phyloP scores from a whole-genome alignment of 2,797 vertebrate genomes.

The Carcharodon carcharias region DNA sequence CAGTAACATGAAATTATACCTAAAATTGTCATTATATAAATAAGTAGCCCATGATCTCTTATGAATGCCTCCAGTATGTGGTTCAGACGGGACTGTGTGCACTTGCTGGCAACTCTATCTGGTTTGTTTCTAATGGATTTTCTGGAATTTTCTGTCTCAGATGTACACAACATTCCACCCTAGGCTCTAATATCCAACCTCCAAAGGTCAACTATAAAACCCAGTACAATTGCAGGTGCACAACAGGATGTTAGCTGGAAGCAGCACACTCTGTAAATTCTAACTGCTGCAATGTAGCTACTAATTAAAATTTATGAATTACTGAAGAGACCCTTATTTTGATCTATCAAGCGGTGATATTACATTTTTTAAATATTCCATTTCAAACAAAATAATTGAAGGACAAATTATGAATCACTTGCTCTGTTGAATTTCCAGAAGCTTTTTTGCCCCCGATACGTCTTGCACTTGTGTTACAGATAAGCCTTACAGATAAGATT shows the following conservation, averaged over 20 bases:
- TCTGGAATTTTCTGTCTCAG: slow-evolving; percentile 52
- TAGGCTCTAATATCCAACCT: slow-evolving; percentile 47
- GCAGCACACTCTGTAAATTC: background rate
- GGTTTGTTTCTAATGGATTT: slow-evolving; percentile 46
- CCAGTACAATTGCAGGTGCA: background rate
- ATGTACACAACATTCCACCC: slow-evolving; percentile 44
- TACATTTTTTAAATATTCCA: background rate
- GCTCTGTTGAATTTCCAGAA: background rate
- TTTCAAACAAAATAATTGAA: background rate
- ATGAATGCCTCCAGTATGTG: slow-evolving; percentile 62
- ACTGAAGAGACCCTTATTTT: background rate
- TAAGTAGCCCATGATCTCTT: slow-evolving; percentile 72
- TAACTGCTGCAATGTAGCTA: background rate
- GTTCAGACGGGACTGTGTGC: slow-evolving; percentile 51
- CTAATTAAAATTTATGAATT: slow-evolving; percentile 9
- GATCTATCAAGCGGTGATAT: background rate
- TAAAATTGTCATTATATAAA: slow-evolving; percentile 74
- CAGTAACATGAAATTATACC: slow-evolving; percentile 73
- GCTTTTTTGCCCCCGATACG: background rate
- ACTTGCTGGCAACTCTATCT: slow-evolving; percentile 28
- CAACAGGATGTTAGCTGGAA: background rate
- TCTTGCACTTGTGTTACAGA: background rate
- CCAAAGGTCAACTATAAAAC: background rate
- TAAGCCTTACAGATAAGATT: background rate
- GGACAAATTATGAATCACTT: background rate